Conservation (phyloP, 2,888 invertebrate species). For the Villa cingulata region DNA sequence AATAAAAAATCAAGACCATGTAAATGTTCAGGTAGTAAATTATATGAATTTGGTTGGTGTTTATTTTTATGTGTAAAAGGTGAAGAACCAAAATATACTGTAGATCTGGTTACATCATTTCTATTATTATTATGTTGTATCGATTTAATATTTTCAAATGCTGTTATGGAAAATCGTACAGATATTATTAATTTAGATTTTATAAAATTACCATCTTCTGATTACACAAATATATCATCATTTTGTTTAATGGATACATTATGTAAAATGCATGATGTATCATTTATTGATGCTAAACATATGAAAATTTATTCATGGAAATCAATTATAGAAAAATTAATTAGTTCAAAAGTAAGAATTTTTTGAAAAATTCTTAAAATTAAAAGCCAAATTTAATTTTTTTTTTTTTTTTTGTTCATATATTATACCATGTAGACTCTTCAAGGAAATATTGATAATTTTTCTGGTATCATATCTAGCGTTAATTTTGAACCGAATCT, state of each 20-base stretch:
- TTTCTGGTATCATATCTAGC: conserved; percentile 63
- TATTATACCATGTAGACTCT: conserved; percentile 49
- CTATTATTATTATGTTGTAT: conserved; percentile 82
- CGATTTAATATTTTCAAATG: conserved; percentile 82
- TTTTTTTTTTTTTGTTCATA: conserved; percentile 7
- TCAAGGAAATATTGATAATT: conserved; percentile 54
- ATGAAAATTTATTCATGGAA: conserved; percentile 83
- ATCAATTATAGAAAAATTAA: conserved; percentile 52
- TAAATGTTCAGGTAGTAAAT: conserved; percentile 65
- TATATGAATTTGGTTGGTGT: conserved; percentile 91
- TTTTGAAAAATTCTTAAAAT: not conserved
- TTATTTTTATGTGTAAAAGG: conserved; percentile 82
- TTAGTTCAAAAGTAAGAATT: conserved; percentile 24
- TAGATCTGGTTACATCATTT: conserved; percentile 89
- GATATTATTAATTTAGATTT: conserved; percentile 80
- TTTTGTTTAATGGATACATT: conserved; percentile 73
- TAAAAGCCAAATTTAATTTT: not conserved
- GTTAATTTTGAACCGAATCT: conserved; percentile 73
- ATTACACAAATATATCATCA: conserved; percentile 38
- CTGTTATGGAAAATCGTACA: conserved; percentile 59
- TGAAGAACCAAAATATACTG: conserved; percentile 70
- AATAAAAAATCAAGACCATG: conserved; percentile 44
- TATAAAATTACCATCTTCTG: conserved; percentile 53
- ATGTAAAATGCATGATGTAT: conserved; percentile 68
- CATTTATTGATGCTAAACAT: conserved; percentile 76